Evolutionary conservation across 1,140 invertebrate species (phyloP).

Genomic region (Aleiodes sp.): DNA sequence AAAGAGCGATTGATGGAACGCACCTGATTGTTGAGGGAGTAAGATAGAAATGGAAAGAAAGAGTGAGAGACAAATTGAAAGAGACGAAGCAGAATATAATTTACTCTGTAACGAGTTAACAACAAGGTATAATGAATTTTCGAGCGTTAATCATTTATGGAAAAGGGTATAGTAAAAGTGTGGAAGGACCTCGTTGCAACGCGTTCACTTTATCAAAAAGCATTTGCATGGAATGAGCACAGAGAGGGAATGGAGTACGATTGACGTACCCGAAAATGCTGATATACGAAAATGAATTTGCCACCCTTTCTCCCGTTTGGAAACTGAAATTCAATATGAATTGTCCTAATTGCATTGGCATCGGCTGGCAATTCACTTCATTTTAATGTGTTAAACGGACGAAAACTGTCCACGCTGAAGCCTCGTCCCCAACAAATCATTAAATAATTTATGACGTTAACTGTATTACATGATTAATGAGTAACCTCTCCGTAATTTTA

Average conservation of each 20-base stretch:
- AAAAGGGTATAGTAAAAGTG: too few species aligned
- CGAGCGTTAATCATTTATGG: too few species aligned
- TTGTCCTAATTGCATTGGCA: constrained; percentile 6
- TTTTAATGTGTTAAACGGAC: constrained; percentile 7
- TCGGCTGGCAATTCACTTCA: constrained; percentile 7
- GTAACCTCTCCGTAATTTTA: not conserved
- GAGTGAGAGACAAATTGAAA: too few species aligned
- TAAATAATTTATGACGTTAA: constrained; percentile 5
- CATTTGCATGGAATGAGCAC: not conserved
- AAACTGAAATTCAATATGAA: constrained; percentile 11
- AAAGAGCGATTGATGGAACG: constrained; percentile 15
- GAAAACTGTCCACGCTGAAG: not conserved
- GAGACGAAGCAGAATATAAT: too few species aligned
- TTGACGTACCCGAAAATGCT: constrained; percentile 13
- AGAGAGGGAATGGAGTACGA: not conserved
- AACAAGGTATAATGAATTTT: too few species aligned
- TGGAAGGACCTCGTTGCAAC: constrained; percentile 4
- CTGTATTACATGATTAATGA: not conserved
- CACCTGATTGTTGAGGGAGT: not conserved
- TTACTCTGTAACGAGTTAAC: too few species aligned
- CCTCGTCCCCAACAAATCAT: not conserved
- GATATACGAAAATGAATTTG: constrained; percentile 10
- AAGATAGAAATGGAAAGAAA: too few species aligned
- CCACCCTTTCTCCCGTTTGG: not conserved
- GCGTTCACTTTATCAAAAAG: not conserved